Conservation (phyloP, 2,113 vertebrate species). For the Sorex araneus region DNA sequence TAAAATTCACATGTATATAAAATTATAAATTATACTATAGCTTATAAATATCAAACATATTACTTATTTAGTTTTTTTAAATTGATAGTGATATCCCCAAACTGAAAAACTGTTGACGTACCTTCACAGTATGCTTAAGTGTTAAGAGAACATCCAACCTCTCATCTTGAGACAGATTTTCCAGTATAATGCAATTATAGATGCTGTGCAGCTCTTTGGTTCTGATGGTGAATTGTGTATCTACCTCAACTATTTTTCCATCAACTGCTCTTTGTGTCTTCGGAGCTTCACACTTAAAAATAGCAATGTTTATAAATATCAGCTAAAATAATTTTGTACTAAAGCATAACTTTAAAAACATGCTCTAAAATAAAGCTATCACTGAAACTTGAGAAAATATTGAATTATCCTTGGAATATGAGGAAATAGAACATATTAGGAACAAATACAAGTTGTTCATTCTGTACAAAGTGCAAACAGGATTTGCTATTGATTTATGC, state of each 20-base stretch:
- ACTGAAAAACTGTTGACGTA: constrained; percentile 79
- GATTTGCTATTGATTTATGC: constrained; percentile 18
- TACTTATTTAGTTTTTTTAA: constrained; percentile 5
- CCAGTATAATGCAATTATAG: constrained; percentile 89
- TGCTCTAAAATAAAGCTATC: constrained; percentile 51
- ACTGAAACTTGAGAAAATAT: constrained; percentile 55
- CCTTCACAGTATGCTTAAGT: constrained; percentile 93
- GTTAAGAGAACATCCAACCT: constrained; percentile 90
- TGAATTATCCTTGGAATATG: constrained; percentile 15
- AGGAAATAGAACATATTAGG: constrained; percentile 19
- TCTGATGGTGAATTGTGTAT: constrained; percentile 91
- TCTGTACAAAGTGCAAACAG: not conserved
- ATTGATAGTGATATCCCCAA: constrained; percentile 37
- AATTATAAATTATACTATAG: constrained; percentile 42
- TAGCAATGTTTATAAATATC: constrained; percentile 71
- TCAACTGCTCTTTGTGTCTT: constrained; percentile 90
- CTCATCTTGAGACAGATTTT: constrained; percentile 88
- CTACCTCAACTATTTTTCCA: constrained; percentile 91
- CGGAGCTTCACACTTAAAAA: constrained; percentile 92
- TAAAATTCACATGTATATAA: constrained; percentile 42
- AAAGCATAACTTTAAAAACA: constrained; percentile 49
- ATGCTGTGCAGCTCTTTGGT: constrained; percentile 93
- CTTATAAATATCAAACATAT: constrained; percentile 26
- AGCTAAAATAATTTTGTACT: constrained; percentile 39
- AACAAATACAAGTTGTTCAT: not conserved